Evolutionary conservation across 2,797 vertebrate genomes (phyloP), one percentile per base, ranked within the genome.

Genomic region (Anolis apletophallus): DNA sequence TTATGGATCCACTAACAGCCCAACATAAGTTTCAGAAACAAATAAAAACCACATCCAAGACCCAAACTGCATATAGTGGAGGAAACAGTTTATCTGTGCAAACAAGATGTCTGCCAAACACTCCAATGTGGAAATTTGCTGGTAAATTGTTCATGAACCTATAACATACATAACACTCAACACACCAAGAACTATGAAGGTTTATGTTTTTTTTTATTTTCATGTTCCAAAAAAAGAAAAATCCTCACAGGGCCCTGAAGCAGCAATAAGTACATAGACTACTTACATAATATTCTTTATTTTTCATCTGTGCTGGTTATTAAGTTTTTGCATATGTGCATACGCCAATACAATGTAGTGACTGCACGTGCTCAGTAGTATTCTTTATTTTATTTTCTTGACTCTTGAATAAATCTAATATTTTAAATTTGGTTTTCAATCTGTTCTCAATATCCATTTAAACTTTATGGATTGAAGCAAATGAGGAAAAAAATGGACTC

Each of bases 321-420:
- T 77, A 79, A 85, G n/a, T 59, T 79, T 80, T 19, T 83, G 86
- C 84, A 85, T 81, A 83, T 36, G 54, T 76, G 90, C 64, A 87
- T 77, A 72, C 32, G 9, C 52, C 34, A 92, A 92, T 83, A 93
- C 89, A 94, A 88, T 85, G 85, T 84, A 93, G 88, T 83, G 93
- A 94, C 92, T 93, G 84, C 57, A 88, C 90, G 79, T 84, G 91
- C 87, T 94, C 91, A 93, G 93, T 89, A 91, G 93, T 89, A 94
- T 94, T 68, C 88, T 84, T 91, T 83, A 85, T 89, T 88, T 88
- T 81, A 32, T 91, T 91, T 91, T 88, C 88, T 90, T 91, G 85
- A 83, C 72, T 87, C 69, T 73, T 26, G 23, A 46, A 67, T 85
- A 77, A 88, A 93, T 78, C 34, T 57, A 72, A 17, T 80, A 78